These are phyloP conservation scores for Thysanoteuthis rhombus DNA, from an alignment of 2,888 invertebrate genomes.

Conservation along the genomic window DNA sequence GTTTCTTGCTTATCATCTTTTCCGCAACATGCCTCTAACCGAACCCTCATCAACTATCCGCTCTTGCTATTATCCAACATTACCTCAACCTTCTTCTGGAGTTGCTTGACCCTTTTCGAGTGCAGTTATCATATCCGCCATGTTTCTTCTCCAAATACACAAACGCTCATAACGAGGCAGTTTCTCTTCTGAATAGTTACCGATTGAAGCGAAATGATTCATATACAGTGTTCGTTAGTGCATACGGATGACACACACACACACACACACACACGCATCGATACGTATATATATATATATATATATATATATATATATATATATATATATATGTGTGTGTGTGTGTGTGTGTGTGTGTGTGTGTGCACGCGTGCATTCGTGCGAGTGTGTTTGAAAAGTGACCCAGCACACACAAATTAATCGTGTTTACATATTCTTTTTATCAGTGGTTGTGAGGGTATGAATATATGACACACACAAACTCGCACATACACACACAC, in stretches of 20 bases:
- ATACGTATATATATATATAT: no score
- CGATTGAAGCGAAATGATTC: neutral
- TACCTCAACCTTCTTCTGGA: neutral
- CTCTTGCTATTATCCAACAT: neutral
- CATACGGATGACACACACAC: neutral
- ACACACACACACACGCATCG: neutral
- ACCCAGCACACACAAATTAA: no score
- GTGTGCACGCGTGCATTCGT: neutral
- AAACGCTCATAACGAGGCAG: neutral
- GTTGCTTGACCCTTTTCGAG: neutral
- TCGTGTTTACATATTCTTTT: no score
- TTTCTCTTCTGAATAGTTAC: neutral
- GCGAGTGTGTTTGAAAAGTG: neutral
- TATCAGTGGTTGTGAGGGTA: no score
- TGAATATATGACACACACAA: no score
- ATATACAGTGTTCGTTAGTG: neutral
- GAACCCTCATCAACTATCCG: neutral
- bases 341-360: neutral
- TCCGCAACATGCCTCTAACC: neutral
- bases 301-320: no score
- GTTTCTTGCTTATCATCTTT: neutral
- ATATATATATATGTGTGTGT: no score
- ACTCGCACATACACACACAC: neutral
- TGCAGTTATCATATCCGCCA: neutral
- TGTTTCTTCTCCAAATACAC: neutral